Evolutionary conservation across 2,888 invertebrate species (phyloP).

Genomic region (Nipponacmea schrenckii): DNA sequence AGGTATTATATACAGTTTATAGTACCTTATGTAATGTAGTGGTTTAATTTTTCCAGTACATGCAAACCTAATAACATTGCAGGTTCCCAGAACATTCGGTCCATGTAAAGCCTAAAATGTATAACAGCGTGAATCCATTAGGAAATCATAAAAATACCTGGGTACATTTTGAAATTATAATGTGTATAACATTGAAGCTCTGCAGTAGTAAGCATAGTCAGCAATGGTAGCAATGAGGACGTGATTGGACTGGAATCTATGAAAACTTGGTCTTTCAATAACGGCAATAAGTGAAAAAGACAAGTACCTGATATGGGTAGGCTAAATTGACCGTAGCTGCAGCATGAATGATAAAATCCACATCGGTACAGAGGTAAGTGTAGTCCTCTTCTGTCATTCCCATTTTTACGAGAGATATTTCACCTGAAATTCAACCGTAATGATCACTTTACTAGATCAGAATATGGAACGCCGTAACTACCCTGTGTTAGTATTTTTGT

Average conservation of each 20-base stretch:
- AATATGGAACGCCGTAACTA: too few relatives aligned
- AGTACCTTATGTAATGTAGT: slow-evolving; percentile 67
- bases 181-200: not conserved
- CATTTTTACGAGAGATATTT: slow-evolving; percentile 65
- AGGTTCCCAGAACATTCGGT: slow-evolving; percentile 68
- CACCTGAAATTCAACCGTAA: slow-evolving; percentile 48
- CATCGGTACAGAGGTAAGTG: slow-evolving; percentile 65
- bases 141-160: not conserved
- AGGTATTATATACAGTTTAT: too few relatives aligned
- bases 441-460: too few relatives aligned
- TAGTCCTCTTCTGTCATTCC: slow-evolving; percentile 68
- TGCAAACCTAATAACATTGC: slow-evolving; percentile 68
- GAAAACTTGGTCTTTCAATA: too few relatives aligned
- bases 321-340: slow-evolving; percentile 69
- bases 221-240: not conserved
- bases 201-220: not conserved
- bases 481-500: too few relatives aligned
- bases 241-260: too few relatives aligned
- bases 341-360: slow-evolving; percentile 68
- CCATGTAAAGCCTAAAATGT: slow-evolving; percentile 65
- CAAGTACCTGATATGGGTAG: slow-evolving; percentile 65
- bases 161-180: too few relatives aligned
- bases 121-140: not conserved
- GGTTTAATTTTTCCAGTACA: slow-evolving; percentile 68
- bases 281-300: too few relatives aligned